Conservation (phyloP, 2,113 vertebrate species). For the Rhea pennata region DNA sequence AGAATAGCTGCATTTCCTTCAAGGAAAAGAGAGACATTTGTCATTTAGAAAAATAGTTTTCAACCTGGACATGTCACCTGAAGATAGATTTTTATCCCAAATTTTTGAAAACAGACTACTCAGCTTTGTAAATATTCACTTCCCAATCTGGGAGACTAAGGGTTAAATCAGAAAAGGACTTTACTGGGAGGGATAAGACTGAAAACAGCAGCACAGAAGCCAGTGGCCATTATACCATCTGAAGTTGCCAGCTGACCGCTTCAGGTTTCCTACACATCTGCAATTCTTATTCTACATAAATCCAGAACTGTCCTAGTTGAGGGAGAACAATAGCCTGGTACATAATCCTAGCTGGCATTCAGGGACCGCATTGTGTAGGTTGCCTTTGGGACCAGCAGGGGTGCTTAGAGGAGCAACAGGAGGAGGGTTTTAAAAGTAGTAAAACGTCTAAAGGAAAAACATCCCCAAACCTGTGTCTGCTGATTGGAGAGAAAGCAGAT, state of each 20-base stretch:
- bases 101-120: not conserved
- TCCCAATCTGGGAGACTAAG: not conserved
- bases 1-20: not conserved
- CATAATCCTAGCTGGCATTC: fast-evolving
- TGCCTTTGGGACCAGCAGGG: fast-evolving
- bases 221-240: not conserved
- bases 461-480: too few species aligned
- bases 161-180: not conserved
- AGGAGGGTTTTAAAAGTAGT: too few species aligned
- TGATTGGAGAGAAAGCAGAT: too few species aligned
- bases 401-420: not conserved
- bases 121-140: not conserved
- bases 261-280: not conserved
- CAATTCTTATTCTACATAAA: not conserved
- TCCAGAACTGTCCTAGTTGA: not conserved
- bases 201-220: not conserved
- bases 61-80: not conserved
- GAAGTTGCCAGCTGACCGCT: not conserved
- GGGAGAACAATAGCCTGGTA: not conserved
- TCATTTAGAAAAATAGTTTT: not conserved
- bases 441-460: too few species aligned
- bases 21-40: not conserved
- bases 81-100: not conserved
- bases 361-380: not conserved
- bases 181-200: not conserved